Evolutionary conservation across 2,113 vertebrate species (phyloP), one percentile per base, ranked within the genome.

Genomic region (Zosterops borbonicus): DNA sequence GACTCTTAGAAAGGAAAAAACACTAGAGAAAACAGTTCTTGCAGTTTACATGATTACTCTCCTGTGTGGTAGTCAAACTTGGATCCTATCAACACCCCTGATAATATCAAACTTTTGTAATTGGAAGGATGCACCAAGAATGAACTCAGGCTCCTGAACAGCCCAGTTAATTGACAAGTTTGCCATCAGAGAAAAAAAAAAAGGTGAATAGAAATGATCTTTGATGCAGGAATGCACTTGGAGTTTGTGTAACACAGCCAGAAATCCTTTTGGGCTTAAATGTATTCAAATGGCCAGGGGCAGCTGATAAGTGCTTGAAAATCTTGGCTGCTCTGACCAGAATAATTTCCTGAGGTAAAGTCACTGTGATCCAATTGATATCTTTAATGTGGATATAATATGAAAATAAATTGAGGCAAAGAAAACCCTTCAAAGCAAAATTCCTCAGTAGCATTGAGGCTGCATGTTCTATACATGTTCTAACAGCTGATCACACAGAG

Each of bases 201-300:
- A 55, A 31, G 21, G 1, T 50, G 25, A 50, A 21, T 50, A 79
- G 14, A 59, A 94, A 70, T 22, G 0, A 31, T 55, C 13, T 87
- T 56, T 84, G 62, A 71, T 75, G 33, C 22, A 67, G 56, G 62
- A 78, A 81, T 84, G 21, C 14, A n/a, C 23, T 75, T 82, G 29
- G 23, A 63, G 35, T 89, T 75, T 78, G 14, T 1, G 0, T 81
- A 67, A 55, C 21, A 14, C 0, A 0, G 12, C 27, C 47, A 71
- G 68, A 91, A 78, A 84, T 47, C 2, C 14, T 92, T 89, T 89
- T 31, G 47, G 52, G 37, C 16, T 75, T 39, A 82, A 75, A 68
- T 19, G 4, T 37, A 23, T 12, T 79, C 41, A 85, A 23, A 53
- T 28, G 44, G 37, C 13, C 73, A 58, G 4, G 20, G 17, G 70